phyloP scores from a whole-genome alignment of 2,113 vertebrate species.

The Onychorhynchus coronatus region DNA sequence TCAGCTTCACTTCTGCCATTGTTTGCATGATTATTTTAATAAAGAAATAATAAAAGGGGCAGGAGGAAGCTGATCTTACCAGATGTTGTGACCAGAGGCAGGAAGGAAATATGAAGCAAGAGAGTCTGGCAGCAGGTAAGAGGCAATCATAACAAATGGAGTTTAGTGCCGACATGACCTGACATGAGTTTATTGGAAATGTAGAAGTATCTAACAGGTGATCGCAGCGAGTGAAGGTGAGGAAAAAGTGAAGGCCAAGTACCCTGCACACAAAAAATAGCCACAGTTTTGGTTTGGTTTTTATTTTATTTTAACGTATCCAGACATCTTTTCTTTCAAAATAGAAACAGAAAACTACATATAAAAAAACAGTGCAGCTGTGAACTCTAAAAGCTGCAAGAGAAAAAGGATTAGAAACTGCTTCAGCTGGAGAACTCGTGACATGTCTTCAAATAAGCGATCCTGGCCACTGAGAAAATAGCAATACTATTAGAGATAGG shows the following conservation, averaged over 20 bases:
- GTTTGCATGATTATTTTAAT: background rate
- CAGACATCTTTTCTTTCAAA: background rate
- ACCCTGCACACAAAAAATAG: background rate
- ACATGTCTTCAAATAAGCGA: background rate
- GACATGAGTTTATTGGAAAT: background rate
- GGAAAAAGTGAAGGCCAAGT: background rate
- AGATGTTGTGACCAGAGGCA: background rate
- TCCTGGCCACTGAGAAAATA: background rate
- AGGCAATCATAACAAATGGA: rapidly evolving
- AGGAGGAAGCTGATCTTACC: background rate
- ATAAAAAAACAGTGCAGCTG: background rate
- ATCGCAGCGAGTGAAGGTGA: background rate
- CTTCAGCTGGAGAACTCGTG: background rate
- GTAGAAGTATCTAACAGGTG: background rate
- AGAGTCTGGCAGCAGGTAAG: background rate
- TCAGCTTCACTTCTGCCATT: background rate
- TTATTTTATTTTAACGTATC: background rate
- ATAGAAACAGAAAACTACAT: background rate
- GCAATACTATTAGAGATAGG: background rate
- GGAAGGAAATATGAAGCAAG: background rate
- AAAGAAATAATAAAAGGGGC: background rate
- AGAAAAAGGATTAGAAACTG: background rate
- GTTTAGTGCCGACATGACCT: background rate
- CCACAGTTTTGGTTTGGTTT: rapidly evolving
- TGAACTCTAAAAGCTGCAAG: background rate